These are phyloP conservation scores for Cyprinodon brontotheroides DNA, from an alignment of 2,113 vertebrate genomes.

Conservation along the genomic window DNA sequence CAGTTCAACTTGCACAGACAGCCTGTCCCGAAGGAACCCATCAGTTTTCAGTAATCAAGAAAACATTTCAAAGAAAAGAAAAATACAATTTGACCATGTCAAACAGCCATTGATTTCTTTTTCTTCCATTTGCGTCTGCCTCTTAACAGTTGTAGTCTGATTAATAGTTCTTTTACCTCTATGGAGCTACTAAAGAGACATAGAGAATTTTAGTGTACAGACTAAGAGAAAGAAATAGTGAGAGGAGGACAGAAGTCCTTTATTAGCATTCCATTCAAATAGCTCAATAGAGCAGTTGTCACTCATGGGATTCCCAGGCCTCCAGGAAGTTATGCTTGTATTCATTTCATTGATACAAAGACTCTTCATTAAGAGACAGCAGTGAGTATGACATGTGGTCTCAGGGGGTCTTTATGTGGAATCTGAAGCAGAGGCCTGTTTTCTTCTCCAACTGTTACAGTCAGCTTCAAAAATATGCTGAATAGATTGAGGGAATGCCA, in stretches of 20 bases:
- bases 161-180: constrained; percentile 54
- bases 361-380: constrained; percentile 72
- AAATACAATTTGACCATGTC: constrained; percentile 36
- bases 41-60: constrained; percentile 78
- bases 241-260: constrained; percentile 52
- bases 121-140: constrained; percentile 48
- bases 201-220: constrained; percentile 24
- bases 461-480: constrained; percentile 46
- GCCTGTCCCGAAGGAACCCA: constrained; percentile 66
- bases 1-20: constrained; percentile 62
- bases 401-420: constrained; percentile 64
- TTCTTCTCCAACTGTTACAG: constrained; percentile 43
- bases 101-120: constrained; percentile 59
- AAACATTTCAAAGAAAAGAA: constrained; percentile 67
- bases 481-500: constrained; percentile 23
- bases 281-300: constrained; percentile 72
- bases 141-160: constrained; percentile 57
- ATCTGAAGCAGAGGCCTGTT: constrained; percentile 55
- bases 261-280: constrained; percentile 75
- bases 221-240: constrained; percentile 10
- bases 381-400: constrained; percentile 65
- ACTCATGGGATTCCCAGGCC: constrained; percentile 68
- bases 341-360: constrained; percentile 78
- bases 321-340: constrained; percentile 58
- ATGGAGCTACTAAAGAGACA: constrained; percentile 39